Conservation (phyloP, 2,888 invertebrate species). For the Odontocerum albicorne region DNA sequence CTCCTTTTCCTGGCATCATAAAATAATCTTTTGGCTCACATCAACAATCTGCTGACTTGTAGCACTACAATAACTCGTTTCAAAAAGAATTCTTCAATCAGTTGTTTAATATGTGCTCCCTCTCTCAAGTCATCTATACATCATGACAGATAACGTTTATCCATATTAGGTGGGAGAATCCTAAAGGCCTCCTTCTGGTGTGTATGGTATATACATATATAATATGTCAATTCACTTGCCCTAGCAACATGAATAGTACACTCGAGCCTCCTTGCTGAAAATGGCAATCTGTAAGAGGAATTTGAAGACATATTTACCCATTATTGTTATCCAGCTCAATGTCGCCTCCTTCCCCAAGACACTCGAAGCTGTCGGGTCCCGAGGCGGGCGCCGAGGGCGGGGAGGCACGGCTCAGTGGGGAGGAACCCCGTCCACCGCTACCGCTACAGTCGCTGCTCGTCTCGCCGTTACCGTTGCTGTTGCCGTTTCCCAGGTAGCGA, state of each 20-base stretch:
- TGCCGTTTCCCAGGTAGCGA: slow-evolving; percentile 36
- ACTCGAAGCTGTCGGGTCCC: slow-evolving; percentile 81
- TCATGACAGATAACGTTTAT: too few relatives aligned
- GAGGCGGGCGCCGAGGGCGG: slow-evolving; percentile 63
- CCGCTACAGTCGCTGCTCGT: slow-evolving; percentile 55
- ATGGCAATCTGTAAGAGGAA: background rate
- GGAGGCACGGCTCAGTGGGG: slow-evolving; percentile 18
- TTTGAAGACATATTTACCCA: slow-evolving; percentile 29
- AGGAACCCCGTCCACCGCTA: slow-evolving; percentile 47
- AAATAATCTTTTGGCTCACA: too few relatives aligned
- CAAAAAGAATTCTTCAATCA: too few relatives aligned
- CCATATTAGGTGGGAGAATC: too few relatives aligned
- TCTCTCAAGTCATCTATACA: too few relatives aligned
- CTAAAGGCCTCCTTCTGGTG: too few relatives aligned
- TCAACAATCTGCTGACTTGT: too few relatives aligned
- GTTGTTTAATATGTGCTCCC: too few relatives aligned
- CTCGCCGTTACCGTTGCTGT: slow-evolving; percentile 45
- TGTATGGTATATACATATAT: too few relatives aligned
- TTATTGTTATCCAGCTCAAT: slow-evolving; percentile 47
- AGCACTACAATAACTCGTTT: too few relatives aligned
- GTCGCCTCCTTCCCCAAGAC: slow-evolving; percentile 70
- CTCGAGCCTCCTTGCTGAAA: background rate
- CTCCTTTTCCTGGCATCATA: too few relatives aligned
- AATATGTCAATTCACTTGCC: background rate
- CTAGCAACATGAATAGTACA: too few relatives aligned